Evolutionary conservation across 2,797 vertebrate genomes (phyloP).

Genomic region (Paedocypris micromegethes): DNA sequence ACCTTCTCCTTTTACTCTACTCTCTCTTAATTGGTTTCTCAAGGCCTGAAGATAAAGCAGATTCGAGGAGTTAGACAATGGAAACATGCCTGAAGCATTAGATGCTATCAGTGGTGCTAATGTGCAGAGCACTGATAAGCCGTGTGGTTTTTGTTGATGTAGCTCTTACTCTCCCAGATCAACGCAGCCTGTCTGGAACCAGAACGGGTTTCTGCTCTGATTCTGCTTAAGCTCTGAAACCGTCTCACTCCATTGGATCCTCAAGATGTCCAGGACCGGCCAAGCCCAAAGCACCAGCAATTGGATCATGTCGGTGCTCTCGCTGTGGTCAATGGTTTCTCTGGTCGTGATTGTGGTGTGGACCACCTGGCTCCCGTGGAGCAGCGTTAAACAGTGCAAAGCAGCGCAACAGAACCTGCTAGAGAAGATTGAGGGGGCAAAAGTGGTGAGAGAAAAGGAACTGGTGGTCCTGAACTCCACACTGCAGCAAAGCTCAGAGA

Average conservation of each 20-base stretch:
- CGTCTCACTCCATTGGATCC: background rate
- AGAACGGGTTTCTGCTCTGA: background rate
- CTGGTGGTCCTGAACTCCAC: conserved; percentile 11
- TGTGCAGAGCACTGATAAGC: conserved; percentile 15
- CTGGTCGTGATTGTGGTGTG: conserved; percentile 50
- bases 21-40: too few relatives aligned
- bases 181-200: too few relatives aligned
- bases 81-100: too few relatives aligned
- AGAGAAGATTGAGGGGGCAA: conserved; percentile 39
- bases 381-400: conserved; percentile 29
- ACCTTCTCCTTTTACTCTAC: too few relatives aligned
- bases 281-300: conserved; percentile 34
- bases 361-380: conserved; percentile 41
- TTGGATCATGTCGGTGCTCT: conserved; percentile 39
- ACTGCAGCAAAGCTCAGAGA: conserved; percentile 13
- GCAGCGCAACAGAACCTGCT: conserved; percentile 10
- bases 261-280: conserved; percentile 39
- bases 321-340: conserved; percentile 49
- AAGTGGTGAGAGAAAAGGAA: conserved; percentile 35
- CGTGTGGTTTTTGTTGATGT: conserved; percentile 8
- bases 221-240: background rate
- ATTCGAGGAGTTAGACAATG: too few relatives aligned
- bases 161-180: background rate
- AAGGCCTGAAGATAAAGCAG: too few relatives aligned
- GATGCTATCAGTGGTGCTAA: conserved; percentile 2